These are phyloP conservation scores for Schrankia costaestrigalis DNA, from an alignment of 2,888 invertebrate genomes.

Conservation along the genomic window DNA sequence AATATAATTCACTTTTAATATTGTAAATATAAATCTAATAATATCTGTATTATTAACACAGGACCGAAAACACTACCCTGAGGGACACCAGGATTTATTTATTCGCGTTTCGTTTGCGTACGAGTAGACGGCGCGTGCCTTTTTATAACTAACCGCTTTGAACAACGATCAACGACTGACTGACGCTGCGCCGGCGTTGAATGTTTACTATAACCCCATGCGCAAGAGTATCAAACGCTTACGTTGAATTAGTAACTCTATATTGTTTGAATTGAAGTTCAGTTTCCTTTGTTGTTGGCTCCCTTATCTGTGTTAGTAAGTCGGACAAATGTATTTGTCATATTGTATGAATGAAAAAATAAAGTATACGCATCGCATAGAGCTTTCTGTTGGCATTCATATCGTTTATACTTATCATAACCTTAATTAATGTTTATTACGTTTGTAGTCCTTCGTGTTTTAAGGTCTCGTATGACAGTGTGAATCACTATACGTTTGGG, in stretches of 20 bases:
- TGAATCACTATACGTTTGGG: conserved; percentile 49
- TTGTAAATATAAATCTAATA: conserved; percentile 11
- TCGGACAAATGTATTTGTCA: conserved; percentile 73
- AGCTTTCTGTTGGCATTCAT: conserved; percentile 70
- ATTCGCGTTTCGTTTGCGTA: conserved; percentile 56
- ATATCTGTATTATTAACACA: conserved; percentile 48
- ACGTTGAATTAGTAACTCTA: conserved; percentile 40
- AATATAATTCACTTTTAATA: conserved; percentile 38
- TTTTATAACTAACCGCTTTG: conserved; percentile 56
- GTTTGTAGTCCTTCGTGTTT: conserved; percentile 47
- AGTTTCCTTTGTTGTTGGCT: conserved; percentile 21
- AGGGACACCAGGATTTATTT: conserved; percentile 44
- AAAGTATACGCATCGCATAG: conserved; percentile 63
- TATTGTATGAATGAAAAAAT: conserved; percentile 76
- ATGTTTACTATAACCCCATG: conserved; percentile 75
- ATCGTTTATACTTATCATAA: conserved; percentile 69
- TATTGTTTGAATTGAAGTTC: neutral
- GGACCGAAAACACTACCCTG: conserved; percentile 57
- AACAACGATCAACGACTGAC: conserved; percentile 59
- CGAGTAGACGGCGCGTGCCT: conserved; percentile 55
- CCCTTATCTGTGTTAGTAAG: conserved; percentile 73
- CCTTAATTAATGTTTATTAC: conserved; percentile 75
- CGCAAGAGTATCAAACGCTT: conserved; percentile 57
- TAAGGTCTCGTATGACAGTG: conserved; percentile 43
- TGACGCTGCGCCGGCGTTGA: conserved; percentile 60